Conservation (phyloP, 2,888 invertebrate genomes). For the Heteromyza rotundicornis region DNA sequence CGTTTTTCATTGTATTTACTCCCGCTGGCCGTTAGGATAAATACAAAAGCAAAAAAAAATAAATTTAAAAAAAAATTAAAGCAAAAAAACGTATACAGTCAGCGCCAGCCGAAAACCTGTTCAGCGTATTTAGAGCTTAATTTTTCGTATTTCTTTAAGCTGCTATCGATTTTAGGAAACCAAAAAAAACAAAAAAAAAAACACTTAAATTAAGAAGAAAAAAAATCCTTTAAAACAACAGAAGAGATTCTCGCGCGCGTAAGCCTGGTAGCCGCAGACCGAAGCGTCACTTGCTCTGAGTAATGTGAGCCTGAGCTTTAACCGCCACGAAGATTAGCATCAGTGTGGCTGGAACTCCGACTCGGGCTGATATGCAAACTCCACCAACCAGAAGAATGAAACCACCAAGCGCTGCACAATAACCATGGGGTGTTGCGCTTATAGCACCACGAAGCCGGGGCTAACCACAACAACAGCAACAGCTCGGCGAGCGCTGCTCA, state of each 20-base stretch:
- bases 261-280: not conserved
- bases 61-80: not conserved
- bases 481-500: not conserved
- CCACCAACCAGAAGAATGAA: not conserved
- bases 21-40: slow-evolving; percentile 3
- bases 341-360: not conserved
- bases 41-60: not conserved
- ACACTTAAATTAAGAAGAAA: not conserved
- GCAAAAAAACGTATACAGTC: not conserved
- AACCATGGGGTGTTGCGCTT: slow-evolving; percentile 3
- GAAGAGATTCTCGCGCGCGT: not conserved
- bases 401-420: not conserved
- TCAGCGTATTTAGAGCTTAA: not conserved
- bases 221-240: not conserved
- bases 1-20: not conserved
- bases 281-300: not conserved
- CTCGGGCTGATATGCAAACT: slow-evolving; percentile 4
- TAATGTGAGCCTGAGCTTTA: not conserved
- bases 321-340: not conserved
- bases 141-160: not conserved
- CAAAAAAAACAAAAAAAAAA: not conserved
- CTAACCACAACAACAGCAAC: not conserved
- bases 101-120: not conserved
- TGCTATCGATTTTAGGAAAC: not conserved
- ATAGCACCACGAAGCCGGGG: not conserved